A percentile compares a stretch with the other conserved stretches of the same genome.
Conservation (phyloP, 92 coral and sea anemone species). For the Zoanthus sansibaricus region DNA sequence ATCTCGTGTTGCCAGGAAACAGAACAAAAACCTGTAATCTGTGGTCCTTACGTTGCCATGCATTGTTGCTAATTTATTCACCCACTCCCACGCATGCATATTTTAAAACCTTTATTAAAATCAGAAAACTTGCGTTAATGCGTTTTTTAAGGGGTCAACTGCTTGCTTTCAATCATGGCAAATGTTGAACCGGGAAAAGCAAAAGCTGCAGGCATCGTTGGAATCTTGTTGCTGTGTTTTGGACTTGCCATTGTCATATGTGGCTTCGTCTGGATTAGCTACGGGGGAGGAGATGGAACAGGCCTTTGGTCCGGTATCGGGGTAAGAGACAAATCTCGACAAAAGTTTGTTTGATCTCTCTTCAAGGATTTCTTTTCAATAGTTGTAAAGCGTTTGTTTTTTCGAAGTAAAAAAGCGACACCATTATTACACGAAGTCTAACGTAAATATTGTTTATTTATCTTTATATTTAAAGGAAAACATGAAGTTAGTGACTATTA, state of each 20-base stretch:
- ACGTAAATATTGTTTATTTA: background rate
- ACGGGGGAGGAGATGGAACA: conserved; percentile 68
- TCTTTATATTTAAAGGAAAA: background rate
- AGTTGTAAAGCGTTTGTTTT: background rate
- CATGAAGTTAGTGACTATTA: background rate
- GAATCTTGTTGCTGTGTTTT: conserved; percentile 50
- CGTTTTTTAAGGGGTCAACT: background rate
- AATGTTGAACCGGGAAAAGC: conserved; percentile 74
- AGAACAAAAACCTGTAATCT: background rate
- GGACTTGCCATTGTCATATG: conserved; percentile 60
- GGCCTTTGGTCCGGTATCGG: conserved; percentile 84
- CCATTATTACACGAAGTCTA: background rate
- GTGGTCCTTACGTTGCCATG: conserved; percentile 19
- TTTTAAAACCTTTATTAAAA: background rate
- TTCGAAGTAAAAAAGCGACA: background rate
- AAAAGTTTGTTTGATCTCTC: background rate
- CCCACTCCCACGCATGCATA: background rate
- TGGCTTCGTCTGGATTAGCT: conserved; percentile 67
- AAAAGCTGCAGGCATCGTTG: conserved; percentile 78
- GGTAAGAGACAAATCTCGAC: conserved; percentile 52
- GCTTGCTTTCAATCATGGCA: conserved; percentile 10
- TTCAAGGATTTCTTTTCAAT: background rate
- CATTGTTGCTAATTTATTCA: conserved; percentile 5
- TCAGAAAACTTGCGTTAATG: background rate
- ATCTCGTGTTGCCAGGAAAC: background rate